Base-by-base conservation (phyloP, 2,888 invertebrate genomes). In the Polydrusus tereticollis region DNA sequence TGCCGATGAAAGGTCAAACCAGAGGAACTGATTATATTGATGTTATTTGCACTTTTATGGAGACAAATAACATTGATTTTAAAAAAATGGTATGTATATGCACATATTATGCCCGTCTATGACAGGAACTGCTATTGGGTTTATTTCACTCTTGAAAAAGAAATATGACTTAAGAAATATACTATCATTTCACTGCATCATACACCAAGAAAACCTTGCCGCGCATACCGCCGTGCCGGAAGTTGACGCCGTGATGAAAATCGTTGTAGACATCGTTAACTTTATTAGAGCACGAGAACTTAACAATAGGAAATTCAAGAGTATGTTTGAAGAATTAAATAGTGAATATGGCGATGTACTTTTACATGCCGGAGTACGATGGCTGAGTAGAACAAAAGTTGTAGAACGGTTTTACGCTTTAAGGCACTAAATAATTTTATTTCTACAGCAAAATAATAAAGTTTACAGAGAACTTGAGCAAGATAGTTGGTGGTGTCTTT, bases 301-400 rank as follows among this genome's bases (percentile, higher is more conserved):
- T 16, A 55, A 55, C 10, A 5, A 20, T 10, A 20, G 26, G 33
- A 55, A 33, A 58, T 58, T 58, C 38, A 58, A 29, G 67, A 67
- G 59, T 64, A 52, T 67, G 45, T 67, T 69, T 33, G 64, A 69
- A 45, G 36, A 69, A 69, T 2, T 69, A 20, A 23, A 52, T 10
- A 69, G 63, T 67, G 3, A 69, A 1, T 69, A 69, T 64, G 47
- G 38, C 50, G 52, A 69, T 63, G 69, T 69, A 45, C 63, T 69
- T 50, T 69, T 69, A 23, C 36, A 69, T 62, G 4, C 68, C 4
- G 14, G 60, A 38, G 45, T 68, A 36, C 68, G 45, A 43, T 69
- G 63, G 63, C 63, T 69, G 6, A 47, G 55, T 20, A 69, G 69
- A 69, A 62, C 47, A 66, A 69, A 69, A 69, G 69, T 69, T 67